These are phyloP conservation scores for Ascidia mentula DNA, from an alignment of 23 tunicate species.

Conservation along the genomic window DNA sequence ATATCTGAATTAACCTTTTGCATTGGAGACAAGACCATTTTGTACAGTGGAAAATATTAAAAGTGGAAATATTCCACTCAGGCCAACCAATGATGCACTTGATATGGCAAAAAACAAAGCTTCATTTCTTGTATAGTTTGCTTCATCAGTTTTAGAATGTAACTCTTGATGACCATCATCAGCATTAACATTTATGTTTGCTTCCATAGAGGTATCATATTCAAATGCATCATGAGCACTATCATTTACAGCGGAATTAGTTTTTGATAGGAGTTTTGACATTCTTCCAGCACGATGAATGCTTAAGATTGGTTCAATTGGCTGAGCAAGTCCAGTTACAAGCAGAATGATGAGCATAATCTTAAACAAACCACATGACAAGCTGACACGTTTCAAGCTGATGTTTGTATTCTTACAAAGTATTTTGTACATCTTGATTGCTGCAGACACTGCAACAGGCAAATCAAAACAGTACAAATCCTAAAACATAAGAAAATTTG, in stretches of 20 bases:
- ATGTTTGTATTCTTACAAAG: not conserved
- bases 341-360: not conserved
- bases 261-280: not conserved
- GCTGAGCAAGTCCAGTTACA: constrained; percentile 19
- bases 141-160: not conserved
- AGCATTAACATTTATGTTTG: not conserved
- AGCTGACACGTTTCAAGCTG: not conserved
- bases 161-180: not conserved
- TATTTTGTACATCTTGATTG: not conserved
- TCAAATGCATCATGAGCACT: not conserved
- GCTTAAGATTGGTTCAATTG: constrained; percentile 33
- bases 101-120: constrained; percentile 46
- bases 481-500: too few species aligned
- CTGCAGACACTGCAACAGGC: constrained; percentile 82
- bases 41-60: constrained; percentile 47
- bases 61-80: constrained; percentile 80
- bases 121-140: constrained; percentile 25
- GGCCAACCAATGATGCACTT: constrained; percentile 68
- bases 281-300: constrained; percentile 35
- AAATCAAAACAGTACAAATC: too few species aligned
- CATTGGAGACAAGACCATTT: constrained; percentile 10
- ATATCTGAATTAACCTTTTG: constrained; percentile 49
- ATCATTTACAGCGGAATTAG: not conserved
- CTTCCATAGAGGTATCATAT: not conserved
- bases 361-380: not conserved